Evolutionary conservation across 2,888 invertebrate genomes (phyloP).

Genomic region (Rhabditoides inermis): DNA sequence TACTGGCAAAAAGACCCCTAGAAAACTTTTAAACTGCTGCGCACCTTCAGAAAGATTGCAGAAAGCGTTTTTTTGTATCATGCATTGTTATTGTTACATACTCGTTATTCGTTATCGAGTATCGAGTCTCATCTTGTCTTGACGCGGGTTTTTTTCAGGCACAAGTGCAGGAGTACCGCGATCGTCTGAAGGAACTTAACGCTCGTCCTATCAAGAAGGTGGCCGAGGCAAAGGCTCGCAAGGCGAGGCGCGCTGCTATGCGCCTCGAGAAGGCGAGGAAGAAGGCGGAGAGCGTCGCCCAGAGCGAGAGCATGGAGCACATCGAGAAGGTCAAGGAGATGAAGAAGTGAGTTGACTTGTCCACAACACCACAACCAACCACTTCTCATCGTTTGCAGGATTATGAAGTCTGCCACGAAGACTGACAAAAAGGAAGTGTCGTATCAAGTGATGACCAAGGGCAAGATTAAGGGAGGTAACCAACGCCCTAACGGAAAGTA

Average conservation of each 20-base stretch:
- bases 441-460: slow-evolving; percentile 85
- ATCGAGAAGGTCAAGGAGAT: slow-evolving; percentile 66
- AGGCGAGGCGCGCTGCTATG: slow-evolving; percentile 64
- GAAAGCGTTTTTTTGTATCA: too few relatives aligned
- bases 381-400: slow-evolving; percentile 56
- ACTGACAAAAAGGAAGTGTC: slow-evolving; percentile 76
- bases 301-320: slow-evolving; percentile 74
- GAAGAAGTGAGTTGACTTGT: slow-evolving; percentile 34
- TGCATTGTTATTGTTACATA: too few relatives aligned
- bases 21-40: neutral
- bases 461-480: slow-evolving; percentile 40
- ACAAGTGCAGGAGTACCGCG: slow-evolving; percentile 71
- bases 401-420: slow-evolving; percentile 66
- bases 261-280: slow-evolving; percentile 81
- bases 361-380: neutral
- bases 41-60: too few relatives aligned
- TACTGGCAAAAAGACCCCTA: too few relatives aligned
- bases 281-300: slow-evolving; percentile 75
- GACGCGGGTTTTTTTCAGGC: too few relatives aligned
- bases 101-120: too few relatives aligned
- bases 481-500: slow-evolving; percentile 43
- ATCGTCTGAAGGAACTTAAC: slow-evolving; percentile 71
- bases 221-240: slow-evolving; percentile 90
- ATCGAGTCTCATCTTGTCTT: too few relatives aligned
- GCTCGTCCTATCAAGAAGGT: slow-evolving; percentile 93